Percentiles rank a stretch among this genome's conserved stretches.
These are phyloP conservation scores for Poeciliopsis paucimaculata DNA, from an alignment of 2,797 vertebrate species.

Conservation along the genomic window DNA sequence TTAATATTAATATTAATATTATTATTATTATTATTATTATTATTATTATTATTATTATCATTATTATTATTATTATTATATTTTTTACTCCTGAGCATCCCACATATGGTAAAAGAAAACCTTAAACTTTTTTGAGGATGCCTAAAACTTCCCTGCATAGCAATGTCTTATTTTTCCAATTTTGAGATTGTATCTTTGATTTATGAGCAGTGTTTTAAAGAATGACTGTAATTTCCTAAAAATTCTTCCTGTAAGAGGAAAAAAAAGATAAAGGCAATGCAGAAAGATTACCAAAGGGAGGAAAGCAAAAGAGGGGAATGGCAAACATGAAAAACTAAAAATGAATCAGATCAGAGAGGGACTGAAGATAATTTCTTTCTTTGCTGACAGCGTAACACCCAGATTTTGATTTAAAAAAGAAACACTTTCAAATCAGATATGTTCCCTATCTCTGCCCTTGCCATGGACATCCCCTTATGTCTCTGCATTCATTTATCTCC, in stretches of 20 bases:
- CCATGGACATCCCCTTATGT: conserved; percentile 23
- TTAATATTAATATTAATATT: no score
- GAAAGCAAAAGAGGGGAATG: not conserved
- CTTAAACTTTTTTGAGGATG: conserved; percentile 21
- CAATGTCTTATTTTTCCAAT: not conserved
- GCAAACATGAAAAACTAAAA: not conserved
- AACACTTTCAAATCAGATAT: conserved; percentile 37
- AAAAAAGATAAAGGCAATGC: not conserved
- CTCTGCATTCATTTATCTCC: conserved; percentile 43
- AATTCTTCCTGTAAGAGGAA: conserved; percentile 12
- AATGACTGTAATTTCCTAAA: conserved; percentile 26
- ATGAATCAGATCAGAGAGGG: conserved; percentile 54
- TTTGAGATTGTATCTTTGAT: conserved; percentile 20
- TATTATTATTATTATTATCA: not conserved
- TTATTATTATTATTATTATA: not conserved
- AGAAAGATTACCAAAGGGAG: conserved; percentile 6
- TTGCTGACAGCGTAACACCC: conserved; percentile 50
- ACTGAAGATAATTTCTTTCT: conserved; percentile 65
- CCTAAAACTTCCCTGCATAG: conserved; percentile 6
- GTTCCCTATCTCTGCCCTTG: conserved; percentile 41
- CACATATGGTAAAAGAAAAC: conserved; percentile 11
- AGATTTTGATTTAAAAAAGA: conserved; percentile 37
- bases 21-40: not conserved
- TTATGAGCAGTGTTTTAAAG: conserved; percentile 21
- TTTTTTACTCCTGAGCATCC: conserved; percentile 23